These are phyloP conservation scores for Coptodon bakossiorum DNA, from an alignment of 2,113 vertebrate genomes.

Conservation along the genomic window DNA sequence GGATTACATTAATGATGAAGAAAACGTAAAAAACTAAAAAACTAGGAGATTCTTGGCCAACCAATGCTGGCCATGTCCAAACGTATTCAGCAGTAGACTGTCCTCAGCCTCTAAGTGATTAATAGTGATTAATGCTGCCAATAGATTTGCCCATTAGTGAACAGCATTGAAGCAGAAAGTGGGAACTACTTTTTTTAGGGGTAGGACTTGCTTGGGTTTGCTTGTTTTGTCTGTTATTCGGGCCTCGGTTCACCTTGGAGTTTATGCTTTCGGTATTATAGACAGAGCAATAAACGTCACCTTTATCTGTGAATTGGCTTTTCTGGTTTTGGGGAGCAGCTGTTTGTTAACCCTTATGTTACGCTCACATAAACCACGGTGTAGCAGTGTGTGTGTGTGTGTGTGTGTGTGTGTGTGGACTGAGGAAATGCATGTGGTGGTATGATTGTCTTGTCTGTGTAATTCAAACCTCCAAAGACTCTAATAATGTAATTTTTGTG, in stretches of 20 bases:
- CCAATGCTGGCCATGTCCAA: not conserved
- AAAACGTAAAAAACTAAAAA: not conserved
- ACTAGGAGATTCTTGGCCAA: rapidly evolving
- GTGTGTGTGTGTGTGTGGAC: not conserved
- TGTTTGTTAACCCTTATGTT: not conserved
- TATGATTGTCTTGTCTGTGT: not conserved
- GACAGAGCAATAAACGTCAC: not conserved
- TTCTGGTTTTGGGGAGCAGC: not conserved
- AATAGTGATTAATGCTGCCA: not conserved
- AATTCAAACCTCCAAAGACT: not conserved
- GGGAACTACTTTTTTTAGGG: not conserved
- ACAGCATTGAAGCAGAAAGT: not conserved
- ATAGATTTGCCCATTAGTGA: not conserved
- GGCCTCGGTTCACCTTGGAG: rapidly evolving
- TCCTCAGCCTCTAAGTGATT: not conserved
- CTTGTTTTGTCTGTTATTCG: not conserved
- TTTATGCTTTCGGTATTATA: not conserved
- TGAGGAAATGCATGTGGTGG: not conserved
- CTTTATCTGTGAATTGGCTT: not conserved
- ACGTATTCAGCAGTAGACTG: not conserved
- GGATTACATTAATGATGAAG: not conserved
- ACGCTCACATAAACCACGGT: not conserved
- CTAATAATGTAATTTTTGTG: not conserved
- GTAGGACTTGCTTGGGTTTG: not conserved
- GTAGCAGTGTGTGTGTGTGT: not conserved